Conservation (phyloP, 2,113 vertebrate genomes). For the Pseudopodoces humilis region DNA sequence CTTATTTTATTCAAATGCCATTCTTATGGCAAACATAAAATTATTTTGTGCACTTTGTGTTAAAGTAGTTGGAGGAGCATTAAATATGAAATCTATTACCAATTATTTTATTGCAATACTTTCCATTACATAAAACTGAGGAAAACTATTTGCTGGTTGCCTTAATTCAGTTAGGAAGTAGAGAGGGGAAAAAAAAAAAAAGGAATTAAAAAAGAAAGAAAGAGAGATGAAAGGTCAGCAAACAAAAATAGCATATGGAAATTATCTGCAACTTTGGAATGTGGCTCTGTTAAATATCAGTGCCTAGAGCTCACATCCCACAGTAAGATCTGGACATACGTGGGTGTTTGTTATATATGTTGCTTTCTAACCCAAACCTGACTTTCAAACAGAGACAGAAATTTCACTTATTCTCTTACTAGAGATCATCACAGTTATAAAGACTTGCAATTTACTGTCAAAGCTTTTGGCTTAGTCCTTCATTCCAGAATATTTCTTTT, state of each 20-base stretch:
- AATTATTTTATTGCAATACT: background rate
- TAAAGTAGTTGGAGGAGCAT: background rate
- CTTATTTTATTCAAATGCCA: background rate
- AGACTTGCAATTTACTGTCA: background rate
- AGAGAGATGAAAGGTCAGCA: background rate
- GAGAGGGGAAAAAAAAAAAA: rapidly evolving
- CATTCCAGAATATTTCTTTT: background rate
- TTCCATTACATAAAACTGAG: background rate
- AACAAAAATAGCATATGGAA: conserved; percentile 13
- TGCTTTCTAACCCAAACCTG: background rate
- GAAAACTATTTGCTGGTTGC: background rate
- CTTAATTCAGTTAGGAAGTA: background rate
- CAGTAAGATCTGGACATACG: background rate
- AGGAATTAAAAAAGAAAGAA: background rate
- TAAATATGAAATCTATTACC: background rate
- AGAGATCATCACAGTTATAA: background rate
- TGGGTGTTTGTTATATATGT: background rate
- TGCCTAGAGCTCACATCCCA: background rate
- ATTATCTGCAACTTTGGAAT: background rate
- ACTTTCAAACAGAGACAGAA: background rate
- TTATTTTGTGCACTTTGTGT: background rate
- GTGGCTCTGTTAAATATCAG: conserved; percentile 20
- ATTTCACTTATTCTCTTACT: background rate
- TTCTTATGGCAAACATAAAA: background rate
- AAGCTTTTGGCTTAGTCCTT: background rate